Evolutionary conservation across 1,140 invertebrate species (phyloP), one percentile per base, ranked within the genome.

Genomic region (Euschistus heros): DNA sequence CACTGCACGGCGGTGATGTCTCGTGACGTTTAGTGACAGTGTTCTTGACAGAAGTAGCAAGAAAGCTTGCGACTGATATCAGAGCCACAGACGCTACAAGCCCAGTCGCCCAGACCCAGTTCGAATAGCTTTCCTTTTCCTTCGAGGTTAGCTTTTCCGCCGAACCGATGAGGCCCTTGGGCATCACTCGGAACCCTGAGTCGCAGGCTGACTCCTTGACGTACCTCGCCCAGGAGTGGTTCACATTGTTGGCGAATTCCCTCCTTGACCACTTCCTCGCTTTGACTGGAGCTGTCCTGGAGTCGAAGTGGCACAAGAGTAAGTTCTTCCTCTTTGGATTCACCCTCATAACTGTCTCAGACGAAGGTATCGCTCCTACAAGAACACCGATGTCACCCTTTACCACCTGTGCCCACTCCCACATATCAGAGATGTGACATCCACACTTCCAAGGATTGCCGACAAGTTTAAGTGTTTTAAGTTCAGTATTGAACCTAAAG

Each of bases 381-480:
- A 86, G 73, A 17, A 86, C 79, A 33, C 82, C 79, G 15, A 86
- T 72, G 71, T 86, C 82, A 13, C 82, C 82, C 68, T 84, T 85
- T 2, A 79, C 79, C 69, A 81, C 78, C 22, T 80, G 72, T 0
- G 84, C 84, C 86, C 85, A 88, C 68, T 85, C 79, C 85, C 85
- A 87, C 77, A 86, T 83, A 44, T 86, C 82, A 0, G 80, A 79
- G 44, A 87, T 80, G 30, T 82, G 81, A 67, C 86, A 88, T 69
- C 85, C 83, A 68, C 86, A 87, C 52, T 80, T 74, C 75, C 86
- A 87, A 0, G 84, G 85, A 76, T 88, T 88, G 0, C 81, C 81
- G 5, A 85, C 77, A 6, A 87, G 75, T 72, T 84, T 84, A 4
- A 88, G 60, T 0, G 79, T 82, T 14, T 79, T 70, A 2, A 86